A percentile compares a stretch with the other conserved stretches of the same genome.
Evolutionary conservation across 2,113 vertebrate species (phyloP).

Genomic region (Furnarius figulus): DNA sequence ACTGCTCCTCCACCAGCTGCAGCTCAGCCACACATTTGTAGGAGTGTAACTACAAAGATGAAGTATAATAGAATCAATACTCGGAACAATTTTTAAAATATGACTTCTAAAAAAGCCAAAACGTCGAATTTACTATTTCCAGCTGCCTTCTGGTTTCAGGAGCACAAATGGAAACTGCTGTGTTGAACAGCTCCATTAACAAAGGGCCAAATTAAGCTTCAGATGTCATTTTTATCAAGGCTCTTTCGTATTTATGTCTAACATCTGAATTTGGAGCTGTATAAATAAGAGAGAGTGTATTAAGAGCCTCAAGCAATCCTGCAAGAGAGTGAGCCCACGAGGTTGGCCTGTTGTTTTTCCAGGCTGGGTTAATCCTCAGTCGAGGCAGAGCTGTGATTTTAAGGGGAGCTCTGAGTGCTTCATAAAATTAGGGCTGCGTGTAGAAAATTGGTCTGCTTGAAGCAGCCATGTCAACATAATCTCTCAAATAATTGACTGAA

Average conservation of each 20-base stretch:
- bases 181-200: not conserved
- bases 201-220: not conserved
- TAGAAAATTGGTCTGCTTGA: not conserved
- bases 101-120: not conserved
- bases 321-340: not conserved
- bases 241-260: not conserved
- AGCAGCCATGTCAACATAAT: not conserved
- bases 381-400: not conserved
- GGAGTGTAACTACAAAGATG: not conserved
- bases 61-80: not conserved
- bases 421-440: not conserved
- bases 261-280: conserved; percentile 12
- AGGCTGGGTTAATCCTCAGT: not conserved
- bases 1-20: not conserved
- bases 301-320: conserved; percentile 16
- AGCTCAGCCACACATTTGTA: not conserved
- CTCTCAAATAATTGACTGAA: not conserved
- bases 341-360: not conserved
- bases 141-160: not conserved
- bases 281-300: not conserved
- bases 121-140: not conserved
- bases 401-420: not conserved
- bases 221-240: conserved; percentile 10
- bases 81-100: not conserved
- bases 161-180: not conserved